Evolutionary conservation across 30 jellyfish, hydroid and myxozoan genomes (phyloP).

Genomic region (Cassiopea xamachana): DNA sequence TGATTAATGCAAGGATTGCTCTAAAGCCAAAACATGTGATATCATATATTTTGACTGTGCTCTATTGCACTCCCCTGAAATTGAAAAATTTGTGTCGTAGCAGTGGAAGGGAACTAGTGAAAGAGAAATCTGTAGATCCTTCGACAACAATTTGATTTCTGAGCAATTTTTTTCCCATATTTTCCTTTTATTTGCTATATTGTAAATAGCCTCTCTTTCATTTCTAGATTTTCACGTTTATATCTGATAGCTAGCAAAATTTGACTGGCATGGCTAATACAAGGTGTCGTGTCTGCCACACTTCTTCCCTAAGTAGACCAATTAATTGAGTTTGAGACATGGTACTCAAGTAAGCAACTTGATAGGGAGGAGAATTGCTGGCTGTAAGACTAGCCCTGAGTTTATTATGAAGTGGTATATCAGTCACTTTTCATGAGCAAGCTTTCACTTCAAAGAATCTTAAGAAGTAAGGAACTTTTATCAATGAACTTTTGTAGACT

Average conservation of each 20-base stretch:
- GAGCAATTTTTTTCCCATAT: slow-evolving; percentile 18
- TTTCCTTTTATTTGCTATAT: slow-evolving; percentile 10
- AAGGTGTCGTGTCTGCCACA: slow-evolving; percentile 33
- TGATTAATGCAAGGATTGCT: slow-evolving; percentile 49
- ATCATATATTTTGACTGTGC: slow-evolving; percentile 35
- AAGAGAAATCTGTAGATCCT: slow-evolving; percentile 5
- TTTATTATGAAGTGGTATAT: too few species aligned
- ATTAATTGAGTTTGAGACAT: slow-evolving; percentile 15
- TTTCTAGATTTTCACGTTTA: neutral
- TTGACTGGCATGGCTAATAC: slow-evolving; percentile 8
- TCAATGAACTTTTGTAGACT: neutral
- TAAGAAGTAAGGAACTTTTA: neutral
- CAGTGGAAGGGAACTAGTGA: slow-evolving; percentile 22
- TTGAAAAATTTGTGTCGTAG: slow-evolving; percentile 36
- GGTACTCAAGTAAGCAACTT: slow-evolving; percentile 28
- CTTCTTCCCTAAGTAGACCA: neutral
- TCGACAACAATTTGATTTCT: neutral
- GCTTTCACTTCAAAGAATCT: neutral
- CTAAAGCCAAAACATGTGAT: slow-evolving; percentile 52
- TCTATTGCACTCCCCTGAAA: slow-evolving; percentile 19
- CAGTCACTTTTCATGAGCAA: too few species aligned
- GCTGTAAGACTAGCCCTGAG: neutral
- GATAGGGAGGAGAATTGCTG: neutral
- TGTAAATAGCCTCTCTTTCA: slow-evolving; percentile 27
- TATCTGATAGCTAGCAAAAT: slow-evolving; percentile 6